Evolutionary conservation across 2,797 vertebrate species (phyloP).

Genomic region (Sus cebifrons): DNA sequence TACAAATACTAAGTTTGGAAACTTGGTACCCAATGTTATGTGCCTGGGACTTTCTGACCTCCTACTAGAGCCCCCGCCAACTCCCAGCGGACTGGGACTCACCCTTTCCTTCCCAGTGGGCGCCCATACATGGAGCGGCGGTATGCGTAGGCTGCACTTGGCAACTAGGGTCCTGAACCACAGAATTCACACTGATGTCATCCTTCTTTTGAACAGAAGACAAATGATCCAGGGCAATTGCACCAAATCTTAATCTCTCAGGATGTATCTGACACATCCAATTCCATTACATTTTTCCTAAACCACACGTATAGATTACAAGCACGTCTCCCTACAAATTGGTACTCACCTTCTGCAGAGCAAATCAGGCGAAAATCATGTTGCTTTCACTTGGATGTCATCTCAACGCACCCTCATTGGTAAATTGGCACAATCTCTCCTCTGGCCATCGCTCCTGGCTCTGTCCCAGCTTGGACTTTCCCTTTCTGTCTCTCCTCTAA

Average conservation of each 20-base stretch:
- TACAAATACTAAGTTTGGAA: not conserved
- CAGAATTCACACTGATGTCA: not conserved
- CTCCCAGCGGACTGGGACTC: accelerated
- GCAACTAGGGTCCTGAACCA: not conserved
- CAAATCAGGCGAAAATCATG: not conserved
- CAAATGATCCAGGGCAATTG: accelerated
- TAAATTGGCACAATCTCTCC: not conserved
- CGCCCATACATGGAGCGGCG: accelerated
- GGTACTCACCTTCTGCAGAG: not conserved
- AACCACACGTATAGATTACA: not conserved
- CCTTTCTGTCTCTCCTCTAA: not conserved
- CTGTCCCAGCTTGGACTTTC: not conserved
- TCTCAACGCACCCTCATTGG: not conserved
- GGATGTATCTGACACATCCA: not conserved
- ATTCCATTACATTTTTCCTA: not conserved
- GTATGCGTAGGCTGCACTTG: accelerated
- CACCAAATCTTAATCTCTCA: not conserved
- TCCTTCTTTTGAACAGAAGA: not conserved
- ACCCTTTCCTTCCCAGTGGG: not conserved
- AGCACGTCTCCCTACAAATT: not conserved
- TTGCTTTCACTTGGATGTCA: not conserved
- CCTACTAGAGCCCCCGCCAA: not conserved
- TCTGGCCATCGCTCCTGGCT: not conserved
- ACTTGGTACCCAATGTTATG: not conserved
- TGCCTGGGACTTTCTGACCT: not conserved